Evolutionary conservation across 2,797 vertebrate genomes (phyloP).

Genomic region (Miichthys miiuy): DNA sequence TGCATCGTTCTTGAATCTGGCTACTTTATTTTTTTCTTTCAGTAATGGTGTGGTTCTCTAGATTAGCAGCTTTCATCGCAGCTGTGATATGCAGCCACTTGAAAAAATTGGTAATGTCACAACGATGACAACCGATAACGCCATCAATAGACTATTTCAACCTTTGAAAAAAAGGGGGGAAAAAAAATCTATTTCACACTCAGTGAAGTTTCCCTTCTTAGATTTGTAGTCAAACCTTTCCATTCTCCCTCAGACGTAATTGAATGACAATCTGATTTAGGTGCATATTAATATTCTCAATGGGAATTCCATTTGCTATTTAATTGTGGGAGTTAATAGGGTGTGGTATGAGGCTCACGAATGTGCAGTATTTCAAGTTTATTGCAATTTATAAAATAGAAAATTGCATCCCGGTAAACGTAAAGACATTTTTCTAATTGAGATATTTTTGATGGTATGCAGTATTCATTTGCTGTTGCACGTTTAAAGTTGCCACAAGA

Average conservation of each 20-base stretch:
- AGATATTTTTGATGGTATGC: constrained; percentile 14
- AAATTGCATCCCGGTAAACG: constrained; percentile 28
- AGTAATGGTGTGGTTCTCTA: neutral
- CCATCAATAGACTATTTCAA: constrained; percentile 18
- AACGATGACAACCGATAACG: constrained; percentile 12
- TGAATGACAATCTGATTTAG: constrained; percentile 71
- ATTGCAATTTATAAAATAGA: constrained; percentile 47
- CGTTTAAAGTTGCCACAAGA: neutral
- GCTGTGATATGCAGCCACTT: constrained; percentile 13
- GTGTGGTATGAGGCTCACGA: constrained; percentile 43
- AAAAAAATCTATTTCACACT: constrained; percentile 47
- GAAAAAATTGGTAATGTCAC: constrained; percentile 2
- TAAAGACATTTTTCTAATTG: constrained; percentile 26
- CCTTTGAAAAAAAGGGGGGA: neutral
- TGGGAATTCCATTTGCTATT: constrained; percentile 66
- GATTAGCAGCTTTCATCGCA: constrained; percentile 14
- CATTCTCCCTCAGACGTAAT: constrained; percentile 49
- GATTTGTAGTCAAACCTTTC: constrained; percentile 61
- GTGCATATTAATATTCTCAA: constrained; percentile 67
- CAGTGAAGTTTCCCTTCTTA: constrained; percentile 48
- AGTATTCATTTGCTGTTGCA: constrained; percentile 6
- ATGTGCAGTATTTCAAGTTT: constrained; percentile 50
- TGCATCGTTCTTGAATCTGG: neutral
- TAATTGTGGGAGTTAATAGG: constrained; percentile 66
- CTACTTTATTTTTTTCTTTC: constrained; percentile 11